Percentiles rank a stretch among this genome's conserved stretches.
These are phyloP conservation scores for Aphelenchoides besseyi DNA, from an alignment of 1,140 invertebrate species.

Conservation along the genomic window DNA sequence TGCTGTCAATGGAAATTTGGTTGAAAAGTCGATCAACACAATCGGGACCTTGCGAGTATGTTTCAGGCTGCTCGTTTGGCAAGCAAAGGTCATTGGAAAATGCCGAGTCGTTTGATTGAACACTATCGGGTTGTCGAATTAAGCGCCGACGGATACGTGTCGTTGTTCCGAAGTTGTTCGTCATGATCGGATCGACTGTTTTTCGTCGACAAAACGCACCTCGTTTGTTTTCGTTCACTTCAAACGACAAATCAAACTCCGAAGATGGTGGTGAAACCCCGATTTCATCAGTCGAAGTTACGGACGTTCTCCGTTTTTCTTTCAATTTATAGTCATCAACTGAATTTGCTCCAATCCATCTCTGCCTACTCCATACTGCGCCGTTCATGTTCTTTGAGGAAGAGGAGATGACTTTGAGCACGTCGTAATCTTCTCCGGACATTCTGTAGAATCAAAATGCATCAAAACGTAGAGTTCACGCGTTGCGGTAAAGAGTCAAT, in stretches of 20 bases:
- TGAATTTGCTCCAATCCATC: background rate
- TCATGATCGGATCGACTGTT: background rate
- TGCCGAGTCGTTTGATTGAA: constrained; percentile 24
- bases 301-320: background rate
- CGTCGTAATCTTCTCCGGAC: background rate
- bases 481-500: no score
- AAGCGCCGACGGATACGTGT: background rate
- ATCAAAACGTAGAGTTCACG: no score
- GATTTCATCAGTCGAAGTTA: background rate
- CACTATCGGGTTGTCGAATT: background rate
- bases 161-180: background rate
- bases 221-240: background rate
- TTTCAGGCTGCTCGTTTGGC: background rate
- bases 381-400: background rate
- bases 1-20: background rate
- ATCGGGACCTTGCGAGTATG: background rate
- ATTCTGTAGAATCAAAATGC: no score
- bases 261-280: background rate
- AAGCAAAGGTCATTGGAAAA: constrained; percentile 8
- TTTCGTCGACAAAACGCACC: background rate
- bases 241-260: background rate
- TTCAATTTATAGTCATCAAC: background rate
- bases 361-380: background rate
- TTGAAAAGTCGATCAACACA: background rate
- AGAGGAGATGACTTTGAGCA: constrained; percentile 4